Evolutionary conservation across 2,113 vertebrate genomes (phyloP), one percentile per base, ranked within the genome.

Genomic region (Chaetura pelagica): DNA sequence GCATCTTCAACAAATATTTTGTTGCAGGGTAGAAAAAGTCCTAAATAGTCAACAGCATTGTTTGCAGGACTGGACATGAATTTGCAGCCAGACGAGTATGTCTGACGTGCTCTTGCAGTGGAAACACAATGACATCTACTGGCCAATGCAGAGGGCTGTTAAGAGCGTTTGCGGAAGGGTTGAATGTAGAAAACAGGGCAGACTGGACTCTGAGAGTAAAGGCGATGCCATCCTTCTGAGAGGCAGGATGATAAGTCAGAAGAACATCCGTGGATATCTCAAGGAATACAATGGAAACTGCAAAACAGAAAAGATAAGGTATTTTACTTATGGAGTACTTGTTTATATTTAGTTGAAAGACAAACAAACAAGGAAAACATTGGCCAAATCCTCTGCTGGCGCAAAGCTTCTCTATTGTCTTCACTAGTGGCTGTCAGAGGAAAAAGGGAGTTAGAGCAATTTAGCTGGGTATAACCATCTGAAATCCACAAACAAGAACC

Each of bases 81-180:
- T 72, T 89, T 92, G 73, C 96, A 96, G 96, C 96, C 96, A 93
- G 90, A 96, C 34, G 92, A 93, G 46, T 94, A 88, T 6, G 62
- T 68, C 68, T 55, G 66, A 88, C 78, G 68, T 63, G 54, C 51
- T 82, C 30, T 46, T 66, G 85, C 0, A 2, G 38, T 94, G 93
- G 96, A 86, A 93, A 75, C 93, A 95, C 83, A 96, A 92, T 96
- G 97, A 97, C 96, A 97, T 93, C 96, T 97, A 72, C 94, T 84
- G 96, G 94, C 73, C 73, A n/a, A 52, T 4, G 61, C 38, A 42
- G 58, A 63, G 2, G 55, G 71, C 55, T 87, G 62, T 71, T 71
- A 66, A 29, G 51, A 66, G 55, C 15, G 48, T 44, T 61, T 48
- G 57, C 61, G 52, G 55, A 26, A 69, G 71, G 42, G 8, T 22